Conservation (phyloP, 2,113 vertebrate genomes). For the Pedionomus torquatus region DNA sequence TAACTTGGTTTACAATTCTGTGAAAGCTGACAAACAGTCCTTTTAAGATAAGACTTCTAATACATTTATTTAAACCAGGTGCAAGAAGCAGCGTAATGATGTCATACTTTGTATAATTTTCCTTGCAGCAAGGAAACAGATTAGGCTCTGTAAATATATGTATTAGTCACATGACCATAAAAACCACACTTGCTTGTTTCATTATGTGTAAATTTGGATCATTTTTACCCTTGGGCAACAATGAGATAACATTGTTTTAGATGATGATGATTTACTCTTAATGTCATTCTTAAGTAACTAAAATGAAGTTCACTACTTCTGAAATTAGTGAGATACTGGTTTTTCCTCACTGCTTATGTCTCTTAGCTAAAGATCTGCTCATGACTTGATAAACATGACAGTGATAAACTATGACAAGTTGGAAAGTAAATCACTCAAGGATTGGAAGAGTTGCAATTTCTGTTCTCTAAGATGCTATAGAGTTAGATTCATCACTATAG, state of each 20-base stretch:
- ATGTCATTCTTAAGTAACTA: neutral
- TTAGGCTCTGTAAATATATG: neutral
- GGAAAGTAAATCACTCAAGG: neutral
- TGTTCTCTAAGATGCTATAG: neutral
- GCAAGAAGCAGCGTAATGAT: neutral
- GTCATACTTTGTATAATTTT: neutral
- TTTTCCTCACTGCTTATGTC: neutral
- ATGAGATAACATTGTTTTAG: neutral
- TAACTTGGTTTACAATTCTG: neutral
- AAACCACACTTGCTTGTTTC: neutral
- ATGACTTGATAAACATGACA: neutral
- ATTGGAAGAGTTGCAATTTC: neutral
- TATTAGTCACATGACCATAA: neutral
- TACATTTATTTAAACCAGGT: neutral
- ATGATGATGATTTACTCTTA: neutral
- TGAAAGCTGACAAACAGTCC: neutral
- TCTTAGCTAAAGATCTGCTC: neutral
- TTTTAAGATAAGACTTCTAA: neutral
- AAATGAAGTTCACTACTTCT: neutral
- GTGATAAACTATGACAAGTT: neutral
- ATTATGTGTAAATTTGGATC: neutral
- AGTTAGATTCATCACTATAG: neutral
- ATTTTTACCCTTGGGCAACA: neutral
- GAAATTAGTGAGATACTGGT: neutral
- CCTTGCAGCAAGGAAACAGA: neutral